Evolutionary conservation across 2,888 invertebrate genomes (phyloP).

Genomic region (Teinopalpus imperialis): DNA sequence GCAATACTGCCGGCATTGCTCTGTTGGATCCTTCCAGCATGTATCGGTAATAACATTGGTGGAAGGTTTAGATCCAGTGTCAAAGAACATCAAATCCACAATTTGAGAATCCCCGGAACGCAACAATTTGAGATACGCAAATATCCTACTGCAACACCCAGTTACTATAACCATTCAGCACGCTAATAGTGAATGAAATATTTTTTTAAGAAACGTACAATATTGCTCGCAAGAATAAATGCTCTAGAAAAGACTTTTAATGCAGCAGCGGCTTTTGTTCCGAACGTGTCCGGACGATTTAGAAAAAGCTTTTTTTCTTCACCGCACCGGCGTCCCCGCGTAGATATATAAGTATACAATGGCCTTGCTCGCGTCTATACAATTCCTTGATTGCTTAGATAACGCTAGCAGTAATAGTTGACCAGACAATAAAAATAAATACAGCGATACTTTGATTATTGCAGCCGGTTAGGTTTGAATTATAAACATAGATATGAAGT

Average conservation of each 20-base stretch:
- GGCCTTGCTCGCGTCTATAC: slow-evolving; percentile 53
- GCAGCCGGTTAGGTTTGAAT: not conserved
- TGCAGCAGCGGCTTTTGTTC: slow-evolving; percentile 6
- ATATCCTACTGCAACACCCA: no score
- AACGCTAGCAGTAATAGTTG: slow-evolving; percentile 66
- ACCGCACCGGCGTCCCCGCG: slow-evolving; percentile 51
- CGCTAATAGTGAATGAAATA: no score
- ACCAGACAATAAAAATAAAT: slow-evolving; percentile 62
- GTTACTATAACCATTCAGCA: no score
- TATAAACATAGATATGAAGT: no score
- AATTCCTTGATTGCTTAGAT: slow-evolving; percentile 67
- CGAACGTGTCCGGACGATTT: slow-evolving; percentile 15
- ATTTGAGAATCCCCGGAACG: no score
- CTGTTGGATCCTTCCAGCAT: no score
- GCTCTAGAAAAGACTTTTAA: not conserved
- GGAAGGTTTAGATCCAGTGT: no score
- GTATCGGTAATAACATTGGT: no score
- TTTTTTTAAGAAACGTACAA: no score
- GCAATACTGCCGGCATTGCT: no score
- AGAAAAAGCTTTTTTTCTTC: slow-evolving; percentile 53
- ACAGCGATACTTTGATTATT: slow-evolving; percentile 23
- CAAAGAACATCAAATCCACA: no score
- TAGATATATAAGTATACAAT: slow-evolving; percentile 72
- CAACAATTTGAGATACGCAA: no score
- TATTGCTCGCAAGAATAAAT: not conserved